Evolutionary conservation across 2,797 vertebrate species (phyloP).

Genomic region (Alectoris magna): DNA sequence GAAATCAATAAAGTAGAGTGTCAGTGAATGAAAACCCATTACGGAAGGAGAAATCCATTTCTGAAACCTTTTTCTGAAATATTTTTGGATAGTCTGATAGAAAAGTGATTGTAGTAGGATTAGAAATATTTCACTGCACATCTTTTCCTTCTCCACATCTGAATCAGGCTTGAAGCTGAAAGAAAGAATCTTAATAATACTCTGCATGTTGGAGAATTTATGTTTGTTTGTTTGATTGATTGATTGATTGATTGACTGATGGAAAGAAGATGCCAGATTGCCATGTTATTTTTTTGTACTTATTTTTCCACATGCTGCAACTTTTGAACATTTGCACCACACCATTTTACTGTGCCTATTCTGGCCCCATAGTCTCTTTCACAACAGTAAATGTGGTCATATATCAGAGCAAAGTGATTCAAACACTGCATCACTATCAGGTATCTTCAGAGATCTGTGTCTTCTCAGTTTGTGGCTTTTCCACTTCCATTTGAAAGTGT

Average conservation of each 20-base stretch:
- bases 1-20: conserved; percentile 39
- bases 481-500: not conserved
- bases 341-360: no score
- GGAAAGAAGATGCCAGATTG: not conserved
- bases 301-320: no score
- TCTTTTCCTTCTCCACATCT: not conserved
- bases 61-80: not conserved
- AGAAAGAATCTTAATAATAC: not conserved
- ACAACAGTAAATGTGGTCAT: no score
- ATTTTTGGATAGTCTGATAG: not conserved
- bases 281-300: not conserved
- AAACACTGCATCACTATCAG: no score
- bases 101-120: not conserved
- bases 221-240: not conserved
- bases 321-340: no score
- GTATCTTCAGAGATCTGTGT: not conserved
- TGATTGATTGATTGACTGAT: not conserved
- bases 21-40: conserved; percentile 29
- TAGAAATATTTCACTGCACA: not conserved
- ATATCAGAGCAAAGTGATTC: no score
- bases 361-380: no score
- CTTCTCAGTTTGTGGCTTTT: not conserved
- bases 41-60: not conserved
- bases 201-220: not conserved
- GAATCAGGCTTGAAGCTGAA: not conserved